Evolutionary conservation across 2,888 invertebrate genomes (phyloP).

Genomic region (Xanthia togata): DNA sequence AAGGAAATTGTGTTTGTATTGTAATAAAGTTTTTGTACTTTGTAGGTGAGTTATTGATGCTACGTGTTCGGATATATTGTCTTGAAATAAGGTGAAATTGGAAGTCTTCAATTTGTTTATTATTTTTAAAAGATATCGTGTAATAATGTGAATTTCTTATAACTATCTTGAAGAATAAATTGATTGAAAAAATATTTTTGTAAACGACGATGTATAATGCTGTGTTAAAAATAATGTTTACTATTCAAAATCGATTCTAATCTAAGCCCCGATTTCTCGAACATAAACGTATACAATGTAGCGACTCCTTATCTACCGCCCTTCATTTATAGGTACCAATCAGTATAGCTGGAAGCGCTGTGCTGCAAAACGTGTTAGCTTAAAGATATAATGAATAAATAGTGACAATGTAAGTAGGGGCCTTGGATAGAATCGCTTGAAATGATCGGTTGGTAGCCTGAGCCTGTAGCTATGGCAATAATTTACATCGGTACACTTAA

Average conservation of each 20-base stretch:
- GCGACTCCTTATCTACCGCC: constrained; percentile 35
- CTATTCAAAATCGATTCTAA: constrained; percentile 29
- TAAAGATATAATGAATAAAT: constrained; percentile 64
- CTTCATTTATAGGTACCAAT: constrained; percentile 46
- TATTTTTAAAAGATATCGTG: not conserved
- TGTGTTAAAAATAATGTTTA: not conserved
- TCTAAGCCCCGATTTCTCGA: constrained; percentile 22
- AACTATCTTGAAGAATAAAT: not conserved
- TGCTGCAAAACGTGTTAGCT: constrained; percentile 58
- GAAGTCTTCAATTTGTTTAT: too few species aligned
- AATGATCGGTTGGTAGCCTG: constrained; percentile 49
- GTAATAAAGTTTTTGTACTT: constrained; percentile 20
- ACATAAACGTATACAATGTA: constrained; percentile 28
- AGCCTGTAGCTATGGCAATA: constrained; percentile 43
- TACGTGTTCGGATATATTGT: not conserved
- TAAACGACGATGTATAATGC: not conserved
- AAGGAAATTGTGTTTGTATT: constrained; percentile 26
- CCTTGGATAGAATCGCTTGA: constrained; percentile 41
- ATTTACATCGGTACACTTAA: constrained; percentile 37
- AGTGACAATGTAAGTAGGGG: constrained; percentile 55
- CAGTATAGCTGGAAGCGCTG: constrained; percentile 50
- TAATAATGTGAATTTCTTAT: not conserved
- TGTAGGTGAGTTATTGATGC: not conserved
- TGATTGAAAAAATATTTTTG: not conserved
- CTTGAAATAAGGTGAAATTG: not conserved